Evolutionary conservation across 2,888 invertebrate genomes (phyloP).

Genomic region (Aspidiotus destructor): DNA sequence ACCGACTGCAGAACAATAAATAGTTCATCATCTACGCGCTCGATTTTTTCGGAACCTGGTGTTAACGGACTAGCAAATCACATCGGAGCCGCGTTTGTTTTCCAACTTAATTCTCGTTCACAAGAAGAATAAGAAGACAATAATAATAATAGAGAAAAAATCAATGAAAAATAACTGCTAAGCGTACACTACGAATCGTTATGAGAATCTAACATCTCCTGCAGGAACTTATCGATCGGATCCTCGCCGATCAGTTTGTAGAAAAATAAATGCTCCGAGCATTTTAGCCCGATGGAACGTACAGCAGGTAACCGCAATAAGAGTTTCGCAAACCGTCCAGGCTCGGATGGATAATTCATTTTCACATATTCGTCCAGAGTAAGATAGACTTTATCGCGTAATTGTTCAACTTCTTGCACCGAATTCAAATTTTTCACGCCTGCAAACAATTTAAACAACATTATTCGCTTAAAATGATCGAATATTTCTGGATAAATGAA

Average conservation of each 20-base stretch:
- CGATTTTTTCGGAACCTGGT: not conserved
- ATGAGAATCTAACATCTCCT: slow-evolving; percentile 63
- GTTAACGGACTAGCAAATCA: not conserved
- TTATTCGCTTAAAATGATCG: not conserved
- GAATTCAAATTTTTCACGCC: slow-evolving; percentile 84
- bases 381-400: slow-evolving; percentile 91
- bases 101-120: not conserved
- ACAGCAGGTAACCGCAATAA: slow-evolving; percentile 79
- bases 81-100: not conserved
- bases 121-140: not conserved
- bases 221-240: slow-evolving; percentile 73
- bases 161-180: slow-evolving; percentile 1
- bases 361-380: slow-evolving; percentile 92
- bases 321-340: slow-evolving; percentile 90
- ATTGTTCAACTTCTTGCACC: slow-evolving; percentile 66
- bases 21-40: not conserved
- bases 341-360: slow-evolving; percentile 75
- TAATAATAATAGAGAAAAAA: slow-evolving; percentile 5
- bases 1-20: not conserved
- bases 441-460: slow-evolving; percentile 40
- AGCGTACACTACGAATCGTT: slow-evolving; percentile 31
- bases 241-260: slow-evolving; percentile 82
- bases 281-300: slow-evolving; percentile 84
- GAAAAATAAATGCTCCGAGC: slow-evolving; percentile 89
- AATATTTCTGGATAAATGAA: no score